These are phyloP conservation scores for Oriolus oriolus DNA, from an alignment of 2,113 vertebrate species.

Conservation along the genomic window DNA sequence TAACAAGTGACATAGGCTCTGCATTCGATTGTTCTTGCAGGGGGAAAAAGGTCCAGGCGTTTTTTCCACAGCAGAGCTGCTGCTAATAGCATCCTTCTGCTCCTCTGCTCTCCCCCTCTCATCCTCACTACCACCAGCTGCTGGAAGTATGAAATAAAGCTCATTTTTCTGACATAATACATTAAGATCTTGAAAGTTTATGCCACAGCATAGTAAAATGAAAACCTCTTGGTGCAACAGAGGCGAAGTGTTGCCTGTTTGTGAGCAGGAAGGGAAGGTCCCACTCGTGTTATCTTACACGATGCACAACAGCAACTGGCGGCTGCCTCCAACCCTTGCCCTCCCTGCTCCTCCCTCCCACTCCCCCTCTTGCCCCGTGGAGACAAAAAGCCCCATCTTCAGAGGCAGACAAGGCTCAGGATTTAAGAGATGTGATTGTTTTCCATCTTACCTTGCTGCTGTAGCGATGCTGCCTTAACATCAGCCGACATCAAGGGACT, in stretches of 20 bases:
- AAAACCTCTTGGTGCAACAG: background rate
- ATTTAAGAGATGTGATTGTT: background rate
- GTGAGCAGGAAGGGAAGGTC: background rate
- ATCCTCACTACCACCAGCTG: background rate
- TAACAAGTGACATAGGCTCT: constrained; percentile 72
- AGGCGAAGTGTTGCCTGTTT: background rate
- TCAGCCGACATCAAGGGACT: background rate
- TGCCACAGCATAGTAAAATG: background rate
- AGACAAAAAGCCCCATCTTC: background rate
- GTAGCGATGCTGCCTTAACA: background rate
- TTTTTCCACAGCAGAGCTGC: background rate
- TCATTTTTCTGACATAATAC: constrained; percentile 1
- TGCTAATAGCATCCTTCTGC: background rate
- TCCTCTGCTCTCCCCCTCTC: background rate
- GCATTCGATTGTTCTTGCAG: constrained; percentile 63
- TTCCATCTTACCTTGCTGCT: background rate
- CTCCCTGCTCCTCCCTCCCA: background rate
- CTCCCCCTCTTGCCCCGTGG: accelerated
- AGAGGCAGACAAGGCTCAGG: background rate
- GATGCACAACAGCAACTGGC: accelerated
- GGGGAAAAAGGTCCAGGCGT: background rate
- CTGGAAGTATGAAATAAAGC: background rate
- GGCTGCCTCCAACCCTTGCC: background rate
- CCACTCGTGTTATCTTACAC: accelerated
- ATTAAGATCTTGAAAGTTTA: constrained; percentile 16